A percentile compares a stretch with the other conserved stretches of the same genome.
These are phyloP conservation scores for Gymnosoma rotundatum DNA, from an alignment of 2,888 invertebrate species.

Conservation along the genomic window DNA sequence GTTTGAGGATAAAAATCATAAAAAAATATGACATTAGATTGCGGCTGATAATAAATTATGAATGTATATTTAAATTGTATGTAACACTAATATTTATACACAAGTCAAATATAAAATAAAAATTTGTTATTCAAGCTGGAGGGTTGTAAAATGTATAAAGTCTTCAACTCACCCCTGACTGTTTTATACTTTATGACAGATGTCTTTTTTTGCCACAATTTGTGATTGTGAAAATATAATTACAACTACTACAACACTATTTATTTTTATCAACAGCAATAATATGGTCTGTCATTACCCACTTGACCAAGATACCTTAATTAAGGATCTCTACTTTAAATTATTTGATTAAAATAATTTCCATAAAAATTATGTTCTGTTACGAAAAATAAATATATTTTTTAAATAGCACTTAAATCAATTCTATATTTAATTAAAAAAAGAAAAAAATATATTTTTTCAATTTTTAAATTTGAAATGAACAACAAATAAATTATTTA, in stretches of 20 bases:
- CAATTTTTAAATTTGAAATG: too few relatives aligned
- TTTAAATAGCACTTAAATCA: too few relatives aligned
- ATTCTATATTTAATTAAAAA: too few relatives aligned
- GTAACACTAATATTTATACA: not conserved
- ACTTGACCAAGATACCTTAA: too few relatives aligned
- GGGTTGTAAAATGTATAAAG: not conserved
- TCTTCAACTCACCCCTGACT: not conserved
- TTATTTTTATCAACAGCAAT: not conserved
- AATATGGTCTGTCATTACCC: not conserved
- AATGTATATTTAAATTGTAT: constrained; percentile 15
- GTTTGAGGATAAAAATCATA: not conserved
- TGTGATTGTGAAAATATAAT: constrained; percentile 42
- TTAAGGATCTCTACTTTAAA: too few relatives aligned
- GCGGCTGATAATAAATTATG: not conserved
- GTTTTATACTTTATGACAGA: not conserved
- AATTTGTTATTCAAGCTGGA: not conserved
- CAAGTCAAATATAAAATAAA: not conserved
- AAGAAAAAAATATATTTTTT: too few relatives aligned
- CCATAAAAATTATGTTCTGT: too few relatives aligned
- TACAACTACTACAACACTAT: not conserved
- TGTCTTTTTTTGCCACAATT: constrained; percentile 37
- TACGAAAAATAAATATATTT: too few relatives aligned
- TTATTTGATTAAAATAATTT: too few relatives aligned
- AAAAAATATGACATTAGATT: constrained; percentile 3
- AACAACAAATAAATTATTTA: too few relatives aligned